Evolutionary conservation across 2,888 invertebrate genomes (phyloP), one percentile per base, ranked within the genome.

Genomic region (Biston stratarius): DNA sequence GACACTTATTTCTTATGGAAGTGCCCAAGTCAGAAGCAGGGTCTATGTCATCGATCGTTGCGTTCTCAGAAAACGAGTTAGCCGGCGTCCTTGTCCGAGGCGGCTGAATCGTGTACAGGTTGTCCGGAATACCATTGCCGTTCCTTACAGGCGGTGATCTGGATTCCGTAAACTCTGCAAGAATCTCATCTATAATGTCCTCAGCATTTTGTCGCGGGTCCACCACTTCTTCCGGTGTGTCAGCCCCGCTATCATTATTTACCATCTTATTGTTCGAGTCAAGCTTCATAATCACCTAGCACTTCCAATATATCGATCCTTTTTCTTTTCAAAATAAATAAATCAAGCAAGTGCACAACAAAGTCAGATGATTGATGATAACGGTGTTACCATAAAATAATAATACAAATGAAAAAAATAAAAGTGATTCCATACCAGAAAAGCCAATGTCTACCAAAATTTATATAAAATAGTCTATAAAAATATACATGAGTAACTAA

Each of bases 241-340:
- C 92, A 12, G 90, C 82, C 51, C 91, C 89, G 71, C 87, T 87
- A 62, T 92, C 92, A 74, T 86, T 91, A 74, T 89, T 91, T 72
- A 92, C 90, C 87, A 92, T 86, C 78, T 94, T 94, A 77, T 94
- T 92, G 82, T 94, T 94, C 12, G 94, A 92, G 72, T 94, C 94
- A 67, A 94, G 80, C 87, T 94, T 94, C 94, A 94, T 94, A 83
- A 56, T 67, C 70, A 60, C 45, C 58, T 53, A 64, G 72, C 64
- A 71, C 65, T 75, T 69, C 69, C 71, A 74, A 74, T 81, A 77
- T 84, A 87, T 88, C 78, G 84, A 87, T 86, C 85, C 72, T 76
- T 70, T 78, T 82, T 74, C 76, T 69, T 78, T 82, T 74, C 90
- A 90, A 88, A 90, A 89, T 89, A 89, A 84, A 80, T 84, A 85